These are phyloP conservation scores for Coelopa pilipes DNA, from an alignment of 2,888 invertebrate genomes.

Conservation along the genomic window DNA sequence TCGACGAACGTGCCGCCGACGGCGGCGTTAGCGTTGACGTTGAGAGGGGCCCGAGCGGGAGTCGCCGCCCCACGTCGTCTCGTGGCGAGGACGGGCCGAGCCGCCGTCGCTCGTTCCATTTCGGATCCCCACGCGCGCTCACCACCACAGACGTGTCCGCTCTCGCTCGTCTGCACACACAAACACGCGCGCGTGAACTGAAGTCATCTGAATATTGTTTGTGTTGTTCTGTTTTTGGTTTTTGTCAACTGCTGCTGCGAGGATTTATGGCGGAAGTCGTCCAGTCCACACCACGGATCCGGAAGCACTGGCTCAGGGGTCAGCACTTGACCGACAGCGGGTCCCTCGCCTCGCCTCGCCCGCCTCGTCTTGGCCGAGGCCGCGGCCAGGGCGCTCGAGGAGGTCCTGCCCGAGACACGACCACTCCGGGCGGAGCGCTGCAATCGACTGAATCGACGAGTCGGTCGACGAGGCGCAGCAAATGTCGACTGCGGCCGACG, in stretches of 20 bases:
- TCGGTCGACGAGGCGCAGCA: slow-evolving; percentile 23
- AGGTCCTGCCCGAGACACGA: slow-evolving; percentile 38
- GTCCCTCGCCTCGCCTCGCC: no score
- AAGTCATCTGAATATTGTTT: background rate
- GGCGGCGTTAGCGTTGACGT: no score
- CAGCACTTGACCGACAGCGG: slow-evolving; percentile 23
- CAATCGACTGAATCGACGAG: slow-evolving; percentile 47
- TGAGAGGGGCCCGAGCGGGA: no score
- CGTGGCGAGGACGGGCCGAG: no score
- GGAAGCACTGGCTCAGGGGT: background rate
- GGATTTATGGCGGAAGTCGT: background rate
- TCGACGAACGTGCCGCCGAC: no score
- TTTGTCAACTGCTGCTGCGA: background rate
- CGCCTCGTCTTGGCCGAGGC: no score
- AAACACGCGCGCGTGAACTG: background rate
- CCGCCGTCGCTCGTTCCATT: no score
- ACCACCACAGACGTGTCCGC: no score
- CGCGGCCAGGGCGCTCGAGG: no score
- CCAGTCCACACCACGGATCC: no score
- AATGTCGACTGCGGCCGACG: slow-evolving; percentile 15
- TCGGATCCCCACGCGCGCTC: no score
- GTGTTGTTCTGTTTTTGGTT: background rate
- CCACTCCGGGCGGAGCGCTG: slow-evolving; percentile 48
- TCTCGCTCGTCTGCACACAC: background rate
- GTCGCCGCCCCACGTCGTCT: no score